These are phyloP conservation scores for Meriones psammophilus DNA, from an alignment of 2,797 vertebrate genomes.

Conservation along the genomic window DNA sequence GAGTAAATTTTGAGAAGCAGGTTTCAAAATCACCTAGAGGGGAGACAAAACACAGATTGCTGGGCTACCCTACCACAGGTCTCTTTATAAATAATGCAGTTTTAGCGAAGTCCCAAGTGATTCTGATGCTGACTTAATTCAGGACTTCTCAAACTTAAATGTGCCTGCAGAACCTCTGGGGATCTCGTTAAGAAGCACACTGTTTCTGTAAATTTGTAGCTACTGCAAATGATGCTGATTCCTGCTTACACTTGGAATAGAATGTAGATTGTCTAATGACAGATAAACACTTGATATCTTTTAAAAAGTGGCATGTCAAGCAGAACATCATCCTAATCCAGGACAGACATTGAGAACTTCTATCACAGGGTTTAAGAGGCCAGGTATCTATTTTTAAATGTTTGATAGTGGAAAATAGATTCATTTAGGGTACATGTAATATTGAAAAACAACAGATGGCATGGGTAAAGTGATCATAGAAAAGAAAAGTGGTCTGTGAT, in stretches of 20 bases:
- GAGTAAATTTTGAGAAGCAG: neutral
- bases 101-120: conserved; percentile 20
- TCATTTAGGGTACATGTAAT: neutral
- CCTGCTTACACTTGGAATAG: neutral
- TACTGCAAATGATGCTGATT: neutral
- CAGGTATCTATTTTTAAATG: neutral
- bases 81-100: conserved; percentile 33
- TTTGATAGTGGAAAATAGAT: conserved; percentile 43
- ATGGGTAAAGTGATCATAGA: neutral
- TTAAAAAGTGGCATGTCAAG: neutral
- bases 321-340: conserved; percentile 7
- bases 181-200: neutral
- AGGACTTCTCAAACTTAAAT: neutral
- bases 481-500: neutral
- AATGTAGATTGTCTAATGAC: neutral
- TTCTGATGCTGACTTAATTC: neutral
- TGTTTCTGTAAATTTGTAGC: neutral
- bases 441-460: neutral
- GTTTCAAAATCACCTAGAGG: neutral
- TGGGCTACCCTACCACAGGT: neutral
- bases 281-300: neutral
- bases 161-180: neutral
- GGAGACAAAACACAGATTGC: neutral
- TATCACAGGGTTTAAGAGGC: neutral
- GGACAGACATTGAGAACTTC: conserved; percentile 9